These are phyloP conservation scores for Lissonota sp. DNA, from an alignment of 2,888 invertebrate species.

Conservation along the genomic window DNA sequence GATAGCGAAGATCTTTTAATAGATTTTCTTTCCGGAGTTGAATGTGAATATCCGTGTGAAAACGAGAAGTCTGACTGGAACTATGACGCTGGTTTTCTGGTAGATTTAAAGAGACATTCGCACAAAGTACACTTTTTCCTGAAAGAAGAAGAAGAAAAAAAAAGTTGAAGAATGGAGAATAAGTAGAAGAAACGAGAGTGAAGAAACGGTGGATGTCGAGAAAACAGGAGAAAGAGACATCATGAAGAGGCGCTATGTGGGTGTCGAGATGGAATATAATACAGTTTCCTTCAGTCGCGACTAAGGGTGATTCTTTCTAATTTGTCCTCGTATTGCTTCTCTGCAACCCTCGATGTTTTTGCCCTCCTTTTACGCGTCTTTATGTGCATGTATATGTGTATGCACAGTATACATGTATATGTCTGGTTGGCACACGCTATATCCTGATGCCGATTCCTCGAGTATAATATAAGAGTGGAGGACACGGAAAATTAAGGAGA, in stretches of 20 bases:
- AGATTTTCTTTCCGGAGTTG: neutral
- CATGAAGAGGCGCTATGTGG: conserved; percentile 52
- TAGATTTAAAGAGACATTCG: conserved; percentile 39
- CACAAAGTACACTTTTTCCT: conserved; percentile 16
- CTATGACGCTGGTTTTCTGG: conserved; percentile 33
- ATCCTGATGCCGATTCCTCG: conserved; percentile 70
- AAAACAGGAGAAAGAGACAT: conserved; percentile 51
- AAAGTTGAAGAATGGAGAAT: neutral
- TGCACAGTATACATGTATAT: conserved; percentile 1
- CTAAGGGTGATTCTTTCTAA: conserved; percentile 79
- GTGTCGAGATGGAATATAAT: conserved; percentile 73
- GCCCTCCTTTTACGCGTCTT: conserved; percentile 18
- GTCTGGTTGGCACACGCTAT: conserved; percentile 25
- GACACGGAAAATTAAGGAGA: conserved; percentile 69
- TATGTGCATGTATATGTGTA: conserved; percentile 5
- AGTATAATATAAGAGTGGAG: conserved; percentile 80
- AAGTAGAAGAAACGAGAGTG: conserved; percentile 23
- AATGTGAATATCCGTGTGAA: too few relatives aligned
- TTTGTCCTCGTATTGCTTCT: conserved; percentile 71
- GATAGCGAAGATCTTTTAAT: neutral
- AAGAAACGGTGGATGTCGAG: conserved; percentile 20
- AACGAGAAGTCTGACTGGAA: neutral
- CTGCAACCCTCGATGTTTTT: conserved; percentile 33
- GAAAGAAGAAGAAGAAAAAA: conserved; percentile 13
- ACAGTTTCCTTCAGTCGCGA: conserved; percentile 77